Percentiles rank a stretch among this genome's conserved stretches.
Conservation (phyloP, 1,140 invertebrate genomes). For the Telenomus remus region DNA sequence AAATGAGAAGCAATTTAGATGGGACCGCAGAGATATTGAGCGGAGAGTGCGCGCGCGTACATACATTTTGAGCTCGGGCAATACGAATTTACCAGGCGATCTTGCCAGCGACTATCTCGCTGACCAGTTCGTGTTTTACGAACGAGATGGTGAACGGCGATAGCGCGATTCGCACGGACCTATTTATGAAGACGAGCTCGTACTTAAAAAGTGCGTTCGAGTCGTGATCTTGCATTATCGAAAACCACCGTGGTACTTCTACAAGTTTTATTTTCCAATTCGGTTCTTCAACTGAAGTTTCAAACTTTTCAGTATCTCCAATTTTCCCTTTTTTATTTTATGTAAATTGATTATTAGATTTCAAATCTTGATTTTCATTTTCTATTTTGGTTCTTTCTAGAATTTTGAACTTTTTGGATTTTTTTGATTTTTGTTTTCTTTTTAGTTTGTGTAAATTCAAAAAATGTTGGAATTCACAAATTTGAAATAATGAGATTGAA, state of each 20-base stretch:
- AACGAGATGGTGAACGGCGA: constrained; percentile 54
- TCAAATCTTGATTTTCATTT: too few relatives aligned
- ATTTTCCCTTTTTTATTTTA: background rate
- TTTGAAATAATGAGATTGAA: constrained; percentile 16
- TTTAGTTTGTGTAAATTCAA: too few relatives aligned
- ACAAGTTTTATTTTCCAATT: constrained; percentile 39
- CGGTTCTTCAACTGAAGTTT: constrained; percentile 11
- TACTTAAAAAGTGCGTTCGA: constrained; percentile 37
- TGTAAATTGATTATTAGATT: background rate
- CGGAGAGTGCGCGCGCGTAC: constrained; percentile 31
- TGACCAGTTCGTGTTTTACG: constrained; percentile 56
- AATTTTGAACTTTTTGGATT: too few relatives aligned
- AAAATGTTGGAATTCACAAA: background rate
- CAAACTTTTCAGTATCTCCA: background rate
- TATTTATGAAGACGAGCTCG: constrained; percentile 43
- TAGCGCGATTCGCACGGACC: constrained; percentile 50
- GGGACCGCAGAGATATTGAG: constrained; percentile 55
- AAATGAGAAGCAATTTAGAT: constrained; percentile 64
- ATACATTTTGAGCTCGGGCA: constrained; percentile 27
- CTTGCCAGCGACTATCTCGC: constrained; percentile 45
- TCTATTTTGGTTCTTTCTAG: too few relatives aligned
- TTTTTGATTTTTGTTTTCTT: too few relatives aligned
- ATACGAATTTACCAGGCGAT: constrained; percentile 34
- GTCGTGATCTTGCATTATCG: constrained; percentile 33
- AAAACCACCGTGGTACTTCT: constrained; percentile 23